Base-by-base conservation (phyloP, 2,797 vertebrate species). In the Pogonophryne albipinna region DNA sequence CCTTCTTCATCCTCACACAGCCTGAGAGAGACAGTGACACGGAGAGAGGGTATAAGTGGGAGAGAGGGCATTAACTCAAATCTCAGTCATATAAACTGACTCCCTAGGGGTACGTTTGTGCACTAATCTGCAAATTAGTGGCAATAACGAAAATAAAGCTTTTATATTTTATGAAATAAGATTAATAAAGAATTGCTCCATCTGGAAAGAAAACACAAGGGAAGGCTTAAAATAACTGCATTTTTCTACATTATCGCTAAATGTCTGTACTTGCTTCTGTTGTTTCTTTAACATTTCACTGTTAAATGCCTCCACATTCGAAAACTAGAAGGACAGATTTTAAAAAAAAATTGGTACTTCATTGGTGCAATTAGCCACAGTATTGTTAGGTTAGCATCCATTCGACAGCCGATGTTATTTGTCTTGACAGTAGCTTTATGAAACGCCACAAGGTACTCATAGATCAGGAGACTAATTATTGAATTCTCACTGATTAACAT, bases 1-100 rank as follows among this genome's bases (percentile, higher is more conserved):
- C 15, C 46, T 66, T 66, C 53, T 74, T 71, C 61, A 61, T 52
- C 52, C 71, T 65, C 42, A 63, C 66, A 52, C 59, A 45, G 65
- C 73, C 42, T 65, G 59, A 56, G 34, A 13, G 16, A 74, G 15
- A 71, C 27, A 27, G 58, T 64, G n/a, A 15, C 17, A 50, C 17
- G 60, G 67, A 61, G 11, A 31, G 17, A 46, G 19, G 10, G 31
- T 38, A 38, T 9, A 38, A 38, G 16, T 41, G 23, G 6, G 53
- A 16, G 13, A 1, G 14, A 13, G 53, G 1, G 34, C 10, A 42
- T 52, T 47, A 7, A 74, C 31, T 71, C 64, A 78, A 47, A 60
- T 68, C 11, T 74, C 3, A 42, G 47, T 53, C 56, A 58, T 1
- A 42, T 62, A 31, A 71, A 75, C 19, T 52, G 27, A 73, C 60